Base-by-base conservation (phyloP, 2,113 vertebrate species). In the Catagonus wagneri region DNA sequence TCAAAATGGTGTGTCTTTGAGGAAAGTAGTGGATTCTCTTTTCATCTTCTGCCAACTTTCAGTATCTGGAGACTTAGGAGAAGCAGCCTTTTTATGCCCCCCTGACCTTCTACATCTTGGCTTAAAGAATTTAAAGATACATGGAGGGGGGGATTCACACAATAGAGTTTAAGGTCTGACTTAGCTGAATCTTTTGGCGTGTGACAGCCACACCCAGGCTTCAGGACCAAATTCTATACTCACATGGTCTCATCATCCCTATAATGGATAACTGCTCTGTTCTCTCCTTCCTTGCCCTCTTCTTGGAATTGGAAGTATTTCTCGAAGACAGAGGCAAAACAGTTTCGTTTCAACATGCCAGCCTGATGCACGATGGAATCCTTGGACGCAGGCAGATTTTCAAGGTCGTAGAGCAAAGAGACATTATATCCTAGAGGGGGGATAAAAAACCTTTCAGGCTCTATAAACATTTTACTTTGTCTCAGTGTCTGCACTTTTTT, bases 271-370 rank as follows among this genome's bases (percentile, higher is more conserved):
- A 99, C 99, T 0, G 99, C 99, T 96, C 99, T 99, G 96, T 98
- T 98, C 98, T 99, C 99, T 87, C 99, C 99, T 96, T 99, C 99
- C 90, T 99, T 99, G 90, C 99, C 99, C 83, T 99, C 99, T 94
- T 99, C 99, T 98, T 99, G 99, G 98, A 99, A 99, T 96, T 99
- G 99, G 98, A 99, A 99, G 97, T 99, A 99, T 96, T 99, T 99
- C 97, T 99, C 99, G 61, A 99, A 99, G 79, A 99, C 99, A 0
- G 99, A 99, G 92, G 99, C 99, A 81, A 99, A 99, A 98, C 99
- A 99, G 98, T 99, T 99, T 97, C 99, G 99, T 98, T 99, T 99
- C 93, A 99, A 99, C 99, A 99, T 99, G 97, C 99, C 99, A 0
- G 99, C 99, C 98, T 99, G 99, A 98, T 99, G 99, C 56, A 99